Evolutionary conservation across 2,888 invertebrate genomes (phyloP), one percentile per base, ranked within the genome.

Genomic region (Mellilla xanthometata): DNA sequence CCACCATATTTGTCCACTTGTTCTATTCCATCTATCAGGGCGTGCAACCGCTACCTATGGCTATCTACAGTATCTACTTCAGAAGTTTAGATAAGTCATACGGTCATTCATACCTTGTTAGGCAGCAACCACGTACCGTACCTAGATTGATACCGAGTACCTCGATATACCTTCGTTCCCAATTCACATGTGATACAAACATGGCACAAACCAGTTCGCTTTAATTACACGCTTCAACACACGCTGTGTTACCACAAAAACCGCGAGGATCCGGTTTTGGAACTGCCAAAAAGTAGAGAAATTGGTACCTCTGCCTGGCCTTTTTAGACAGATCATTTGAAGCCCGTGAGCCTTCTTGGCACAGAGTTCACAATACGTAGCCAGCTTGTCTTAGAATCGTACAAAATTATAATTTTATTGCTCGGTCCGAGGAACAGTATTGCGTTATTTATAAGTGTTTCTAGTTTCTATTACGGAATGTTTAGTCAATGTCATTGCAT

Each of bases 1-100:
- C 63, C 59, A 54, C 65, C 68, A 64, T 63, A 59, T 74, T 68
- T 59, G 65, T 52, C 47, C 40, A 60, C 56, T 56, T 45, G 54
- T 46, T 38, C 46, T 35, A 62, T 55, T 38, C 46, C 38, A 62
- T 55, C 64, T 58, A 54, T 55, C 57, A 57, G 58, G 55, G 52
- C 22, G 32, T 10, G 32, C 58, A 58, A 51, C 12, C 19, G 24
- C 28, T 42, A 60, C 57, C 58, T 66, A 57, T 35, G 43, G 52
- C 48, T 58, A 53, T 55, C 49, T 36, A 33, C 51, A 2, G 42
- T 35, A 44, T 24, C 26, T 42, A 44, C 43, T 40, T 47, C 35
- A 38, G 39, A 41, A 40, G 35, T 42, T 38, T 49, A 44, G 29
- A 11, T 31, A 39, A 27, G 11, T 45, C 34, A 26, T 12, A 15